Conservation (phyloP, 2,797 vertebrate species). For the Huso huso region DNA sequence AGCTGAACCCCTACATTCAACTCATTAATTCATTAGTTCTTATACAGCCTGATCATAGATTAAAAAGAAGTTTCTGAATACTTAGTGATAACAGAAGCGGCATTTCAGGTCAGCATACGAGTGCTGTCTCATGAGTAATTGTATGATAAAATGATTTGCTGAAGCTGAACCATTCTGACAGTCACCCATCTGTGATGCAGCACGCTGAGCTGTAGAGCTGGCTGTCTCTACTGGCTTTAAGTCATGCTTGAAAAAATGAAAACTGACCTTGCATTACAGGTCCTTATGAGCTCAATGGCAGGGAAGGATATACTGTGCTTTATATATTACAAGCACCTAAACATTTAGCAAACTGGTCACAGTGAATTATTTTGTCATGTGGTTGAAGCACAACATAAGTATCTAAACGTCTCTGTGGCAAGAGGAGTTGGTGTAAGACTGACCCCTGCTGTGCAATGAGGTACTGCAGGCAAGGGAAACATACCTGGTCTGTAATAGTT, state of each 20-base stretch:
- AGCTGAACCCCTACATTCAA: too few relatives aligned
- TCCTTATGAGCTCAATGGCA: neutral
- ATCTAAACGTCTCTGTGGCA: too few relatives aligned
- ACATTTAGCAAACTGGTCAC: too few relatives aligned
- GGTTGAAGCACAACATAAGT: too few relatives aligned
- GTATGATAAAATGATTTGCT: slow-evolving; percentile 17
- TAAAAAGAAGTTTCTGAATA: neutral
- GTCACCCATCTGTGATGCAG: slow-evolving; percentile 37
- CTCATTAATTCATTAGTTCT: too few relatives aligned
- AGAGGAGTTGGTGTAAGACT: too few relatives aligned
- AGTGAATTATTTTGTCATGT: too few relatives aligned
- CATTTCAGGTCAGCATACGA: slow-evolving; percentile 7
- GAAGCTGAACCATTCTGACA: slow-evolving; percentile 30
- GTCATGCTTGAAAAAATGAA: slow-evolving; percentile 21
- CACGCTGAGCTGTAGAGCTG: slow-evolving; percentile 21
- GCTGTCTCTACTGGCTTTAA: slow-evolving; percentile 19
- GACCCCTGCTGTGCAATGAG: too few relatives aligned
- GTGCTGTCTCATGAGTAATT: slow-evolving; percentile 10
- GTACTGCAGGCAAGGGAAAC: too few relatives aligned
- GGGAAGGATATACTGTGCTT: slow-evolving; percentile 2
- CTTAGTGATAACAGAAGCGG: slow-evolving; percentile 10
- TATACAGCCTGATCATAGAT: neutral
- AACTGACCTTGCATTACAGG: neutral
- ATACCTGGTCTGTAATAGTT: too few relatives aligned
- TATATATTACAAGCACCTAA: too few relatives aligned